Conservation (phyloP, 1,140 invertebrate genomes). For the Calliphora vicina region DNA sequence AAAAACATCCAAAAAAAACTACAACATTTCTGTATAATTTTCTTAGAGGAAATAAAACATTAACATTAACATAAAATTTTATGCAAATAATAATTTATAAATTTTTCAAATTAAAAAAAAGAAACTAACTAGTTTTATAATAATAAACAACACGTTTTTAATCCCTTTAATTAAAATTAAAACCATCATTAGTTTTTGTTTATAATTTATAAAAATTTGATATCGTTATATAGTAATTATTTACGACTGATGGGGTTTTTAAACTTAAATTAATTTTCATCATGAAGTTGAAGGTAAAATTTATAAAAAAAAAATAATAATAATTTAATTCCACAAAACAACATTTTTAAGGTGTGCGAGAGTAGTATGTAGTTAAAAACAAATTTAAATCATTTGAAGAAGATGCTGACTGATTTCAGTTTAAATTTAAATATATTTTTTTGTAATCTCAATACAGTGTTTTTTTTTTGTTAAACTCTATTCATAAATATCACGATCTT, state of each 20-base stretch:
- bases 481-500: conserved; percentile 1
- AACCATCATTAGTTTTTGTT: neutral
- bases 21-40: no score
- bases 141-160: no score
- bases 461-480: neutral
- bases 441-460: neutral
- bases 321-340: neutral
- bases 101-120: neutral
- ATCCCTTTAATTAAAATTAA: neutral
- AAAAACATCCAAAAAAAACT: no score
- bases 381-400: neutral
- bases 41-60: no score
- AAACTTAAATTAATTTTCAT: neutral
- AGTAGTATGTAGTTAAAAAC: neutral
- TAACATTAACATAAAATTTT: no score
- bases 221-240: neutral
- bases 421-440: neutral
- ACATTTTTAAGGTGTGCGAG: neutral
- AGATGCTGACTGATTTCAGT: neutral
- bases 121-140: neutral
- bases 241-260: neutral
- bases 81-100: neutral
- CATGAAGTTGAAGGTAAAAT: neutral
- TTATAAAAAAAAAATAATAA: no score
- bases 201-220: neutral